Conservation (phyloP, 1,140 invertebrate species). For the Apocrypta bakeri region DNA sequence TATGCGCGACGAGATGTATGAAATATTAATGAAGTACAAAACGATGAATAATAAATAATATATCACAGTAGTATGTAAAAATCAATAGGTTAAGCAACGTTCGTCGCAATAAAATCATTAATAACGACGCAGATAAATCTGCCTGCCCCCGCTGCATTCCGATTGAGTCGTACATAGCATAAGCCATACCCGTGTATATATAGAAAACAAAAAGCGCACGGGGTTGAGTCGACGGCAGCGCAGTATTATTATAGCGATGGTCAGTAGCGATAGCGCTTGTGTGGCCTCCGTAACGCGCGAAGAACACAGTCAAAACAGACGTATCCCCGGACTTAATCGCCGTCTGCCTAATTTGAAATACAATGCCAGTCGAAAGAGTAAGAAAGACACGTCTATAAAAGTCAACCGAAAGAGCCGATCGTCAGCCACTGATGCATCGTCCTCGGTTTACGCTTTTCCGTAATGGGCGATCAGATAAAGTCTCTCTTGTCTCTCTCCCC, state of each 20-base stretch:
- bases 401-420: slow-evolving; percentile 50
- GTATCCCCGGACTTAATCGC: slow-evolving; percentile 1
- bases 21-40: slow-evolving; percentile 31
- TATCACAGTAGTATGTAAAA: not conserved
- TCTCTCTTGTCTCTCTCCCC: no score
- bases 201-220: slow-evolving; percentile 28
- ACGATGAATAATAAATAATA: slow-evolving; percentile 22
- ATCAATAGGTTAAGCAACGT: not conserved
- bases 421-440: slow-evolving; percentile 57
- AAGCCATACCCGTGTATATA: no score
- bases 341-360: slow-evolving; percentile 43
- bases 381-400: slow-evolving; percentile 15
- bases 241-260: slow-evolving; percentile 10
- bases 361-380: slow-evolving; percentile 1
- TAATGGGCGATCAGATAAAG: slow-evolving; percentile 65
- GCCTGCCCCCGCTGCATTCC: not conserved
- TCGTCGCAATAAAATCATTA: slow-evolving; percentile 38
- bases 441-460: slow-evolving; percentile 55
- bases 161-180: slow-evolving; percentile 13
- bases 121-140: slow-evolving; percentile 26
- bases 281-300: slow-evolving; percentile 45
- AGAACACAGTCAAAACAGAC: slow-evolving; percentile 6
- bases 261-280: slow-evolving; percentile 29
- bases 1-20: not conserved
- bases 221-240: not conserved